Percentiles rank a stretch among this genome's conserved stretches.
These are phyloP conservation scores for Aurelia sp. DNA, from an alignment of 30 jellyfish, hydroid and myxozoan species.

Conservation along the genomic window DNA sequence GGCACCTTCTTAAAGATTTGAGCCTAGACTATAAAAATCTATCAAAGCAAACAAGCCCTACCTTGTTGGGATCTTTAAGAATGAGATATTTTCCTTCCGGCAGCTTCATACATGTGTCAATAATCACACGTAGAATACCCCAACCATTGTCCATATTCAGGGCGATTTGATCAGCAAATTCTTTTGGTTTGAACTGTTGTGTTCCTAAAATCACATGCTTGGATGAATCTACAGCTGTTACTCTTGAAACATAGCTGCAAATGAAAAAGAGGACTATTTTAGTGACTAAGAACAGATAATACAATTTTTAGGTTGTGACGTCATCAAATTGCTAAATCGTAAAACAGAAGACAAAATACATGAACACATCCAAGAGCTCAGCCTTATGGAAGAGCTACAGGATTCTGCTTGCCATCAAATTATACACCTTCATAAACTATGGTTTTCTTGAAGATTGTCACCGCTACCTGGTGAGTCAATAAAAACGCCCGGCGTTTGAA, in stretches of 20 bases:
- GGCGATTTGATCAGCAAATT: constrained; percentile 97
- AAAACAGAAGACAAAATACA: too few relatives aligned
- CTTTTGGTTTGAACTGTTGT: constrained; percentile 98
- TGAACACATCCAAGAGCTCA: too few relatives aligned
- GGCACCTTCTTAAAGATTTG: too few relatives aligned
- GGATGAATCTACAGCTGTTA: constrained; percentile 86
- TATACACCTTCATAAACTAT: too few relatives aligned
- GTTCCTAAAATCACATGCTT: constrained; percentile 98
- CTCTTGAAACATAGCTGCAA: constrained; percentile 91
- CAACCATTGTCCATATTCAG: constrained; percentile 98
- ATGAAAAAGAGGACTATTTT: neutral
- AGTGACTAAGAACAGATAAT: neutral
- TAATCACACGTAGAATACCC: constrained; percentile 95
- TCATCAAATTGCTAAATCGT: too few relatives aligned
- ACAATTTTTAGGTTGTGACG: too few relatives aligned
- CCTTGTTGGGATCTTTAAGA: constrained; percentile 97
- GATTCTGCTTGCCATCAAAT: too few relatives aligned
- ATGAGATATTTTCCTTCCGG: constrained; percentile 98
- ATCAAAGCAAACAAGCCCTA: constrained; percentile 2
- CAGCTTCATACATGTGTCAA: constrained; percentile 89
- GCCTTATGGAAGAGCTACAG: too few relatives aligned
- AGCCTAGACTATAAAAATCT: neutral
- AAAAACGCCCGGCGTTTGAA: too few relatives aligned
- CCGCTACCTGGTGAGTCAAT: too few relatives aligned
- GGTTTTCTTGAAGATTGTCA: too few relatives aligned